Percentiles rank a stretch among this genome's conserved stretches.
Conservation (phyloP, 2,888 invertebrate genomes). For the Leucoptera coffeella region DNA sequence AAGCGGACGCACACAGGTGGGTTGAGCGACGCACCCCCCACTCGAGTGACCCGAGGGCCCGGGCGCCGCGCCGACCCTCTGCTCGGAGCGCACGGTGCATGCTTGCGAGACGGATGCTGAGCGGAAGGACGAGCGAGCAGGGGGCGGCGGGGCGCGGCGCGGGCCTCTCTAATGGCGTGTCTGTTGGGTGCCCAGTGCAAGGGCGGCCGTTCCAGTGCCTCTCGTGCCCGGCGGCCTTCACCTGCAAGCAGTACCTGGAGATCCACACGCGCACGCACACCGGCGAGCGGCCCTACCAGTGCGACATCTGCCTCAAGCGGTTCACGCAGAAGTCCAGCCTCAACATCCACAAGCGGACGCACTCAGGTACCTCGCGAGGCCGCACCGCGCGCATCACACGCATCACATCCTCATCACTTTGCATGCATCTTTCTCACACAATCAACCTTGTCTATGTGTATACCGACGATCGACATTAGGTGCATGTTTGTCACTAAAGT, state of each 20-base stretch:
- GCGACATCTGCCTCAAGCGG: constrained; percentile 71
- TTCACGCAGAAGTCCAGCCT: constrained; percentile 79
- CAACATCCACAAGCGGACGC: constrained; percentile 75
- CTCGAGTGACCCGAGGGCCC: constrained; percentile 38
- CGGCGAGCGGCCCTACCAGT: constrained; percentile 57
- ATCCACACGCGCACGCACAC: constrained; percentile 59
- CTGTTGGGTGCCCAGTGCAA: constrained; percentile 52
- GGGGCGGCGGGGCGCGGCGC: background rate
- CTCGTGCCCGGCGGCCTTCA: constrained; percentile 55
- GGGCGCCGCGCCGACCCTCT: constrained; percentile 24
- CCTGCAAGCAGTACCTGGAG: constrained; percentile 56
- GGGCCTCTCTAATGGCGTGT: constrained; percentile 38
- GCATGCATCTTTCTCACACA: background rate
- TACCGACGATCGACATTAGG: background rate
- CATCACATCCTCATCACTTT: no score
- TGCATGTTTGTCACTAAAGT: no score
- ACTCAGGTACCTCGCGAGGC: constrained; percentile 54
- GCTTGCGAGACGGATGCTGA: background rate
- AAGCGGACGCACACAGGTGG: constrained; percentile 69
- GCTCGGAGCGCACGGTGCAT: no score
- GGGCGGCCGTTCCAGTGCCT: constrained; percentile 55
- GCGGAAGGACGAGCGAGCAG: background rate
- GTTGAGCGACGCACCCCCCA: constrained; percentile 10
- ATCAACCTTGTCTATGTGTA: background rate
- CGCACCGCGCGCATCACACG: no score